phyloP scores from a whole-genome alignment of 1,140 invertebrate species.

The Heterodera schachtii region DNA sequence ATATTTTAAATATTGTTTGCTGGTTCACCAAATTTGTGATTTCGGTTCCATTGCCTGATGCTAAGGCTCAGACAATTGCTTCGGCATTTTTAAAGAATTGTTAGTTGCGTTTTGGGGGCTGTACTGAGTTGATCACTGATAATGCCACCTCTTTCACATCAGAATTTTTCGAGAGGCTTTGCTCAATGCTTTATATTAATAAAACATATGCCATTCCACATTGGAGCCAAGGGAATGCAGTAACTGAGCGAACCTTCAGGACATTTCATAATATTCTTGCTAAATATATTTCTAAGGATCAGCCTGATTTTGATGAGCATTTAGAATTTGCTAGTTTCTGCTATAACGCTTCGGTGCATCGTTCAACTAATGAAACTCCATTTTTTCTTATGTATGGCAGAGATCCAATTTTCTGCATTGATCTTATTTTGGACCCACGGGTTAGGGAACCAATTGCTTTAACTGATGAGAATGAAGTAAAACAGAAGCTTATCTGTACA shows the following conservation, averaged over 20 bases:
- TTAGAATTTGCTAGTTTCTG: conserved; percentile 23
- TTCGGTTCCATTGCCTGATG: conserved; percentile 30
- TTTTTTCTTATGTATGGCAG: conserved; percentile 35
- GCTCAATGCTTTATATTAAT: conserved; percentile 17
- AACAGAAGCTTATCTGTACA: background rate
- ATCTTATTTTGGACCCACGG: conserved; percentile 18
- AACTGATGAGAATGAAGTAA: conserved; percentile 17
- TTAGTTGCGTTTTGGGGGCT: conserved; percentile 27
- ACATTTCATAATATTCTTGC: conserved; percentile 33
- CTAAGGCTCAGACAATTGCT: conserved; percentile 22
- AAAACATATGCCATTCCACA: conserved; percentile 30
- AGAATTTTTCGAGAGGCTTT: conserved; percentile 35
- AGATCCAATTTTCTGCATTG: conserved; percentile 31
- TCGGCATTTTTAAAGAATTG: conserved; percentile 27
- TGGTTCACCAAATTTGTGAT: conserved; percentile 36
- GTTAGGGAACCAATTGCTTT: background rate
- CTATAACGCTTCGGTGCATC: conserved; percentile 33
- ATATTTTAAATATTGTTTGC: conserved; percentile 33
- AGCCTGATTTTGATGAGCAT: conserved; percentile 30
- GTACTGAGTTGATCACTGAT: conserved; percentile 24
- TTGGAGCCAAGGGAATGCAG: conserved; percentile 34
- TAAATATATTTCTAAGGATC: conserved; percentile 23
- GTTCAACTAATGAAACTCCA: conserved; percentile 24
- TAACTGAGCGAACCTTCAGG: conserved; percentile 18
- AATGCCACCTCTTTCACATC: conserved; percentile 30